Base-by-base conservation (phyloP, 2,113 vertebrate species). In the Podilymbus podiceps region DNA sequence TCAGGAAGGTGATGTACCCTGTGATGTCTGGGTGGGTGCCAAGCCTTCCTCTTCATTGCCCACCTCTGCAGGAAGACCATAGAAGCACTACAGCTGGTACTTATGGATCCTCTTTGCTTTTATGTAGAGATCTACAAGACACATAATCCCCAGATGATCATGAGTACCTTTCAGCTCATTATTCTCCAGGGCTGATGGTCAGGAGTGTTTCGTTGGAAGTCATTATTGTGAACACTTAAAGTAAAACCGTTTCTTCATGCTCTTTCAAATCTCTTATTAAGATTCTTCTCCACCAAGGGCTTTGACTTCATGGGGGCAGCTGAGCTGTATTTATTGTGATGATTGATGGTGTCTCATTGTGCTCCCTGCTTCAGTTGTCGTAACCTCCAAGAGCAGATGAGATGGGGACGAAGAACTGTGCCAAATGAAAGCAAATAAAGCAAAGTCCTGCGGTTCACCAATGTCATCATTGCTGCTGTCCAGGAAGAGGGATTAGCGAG, bases 401-500 rank as follows among this genome's bases (percentile, higher is more conserved):
- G 91, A 82, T 89, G 89, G 83, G 87, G 80, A 49, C 0, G 0
- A 60, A 95, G 86, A 2, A 0, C 80, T 25, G 87, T 91, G 93
- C 93, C 89, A 87, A 60, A 82, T 75, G 89, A 56, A 82, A 95
- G 77, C 84, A 72, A 87, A 95, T 87, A 81, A 94, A 56, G 80
- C 2, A 3, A 56, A 75, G 69, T 87, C 91, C 66, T 82, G 87
- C 47, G 42, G 52, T 71, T 95, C 87, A 59, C 89, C 76, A 24
- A 2, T 72, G 80, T 47, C 64, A 4, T 63, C 78, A 88, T 46
- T 49, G 30, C 84, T 82, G 84, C 93, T 94, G 64, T 79, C 81
- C 87, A 93, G 93, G 84, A 97, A 95, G 95, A 87, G 77, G 87
- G 84, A 95, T 96, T 96, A 96, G 30, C 15, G 8, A 88, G 81